Evolutionary conservation across 2,113 vertebrate species (phyloP), one percentile per base, ranked within the genome.

Genomic region (Notothenia coriiceps): DNA sequence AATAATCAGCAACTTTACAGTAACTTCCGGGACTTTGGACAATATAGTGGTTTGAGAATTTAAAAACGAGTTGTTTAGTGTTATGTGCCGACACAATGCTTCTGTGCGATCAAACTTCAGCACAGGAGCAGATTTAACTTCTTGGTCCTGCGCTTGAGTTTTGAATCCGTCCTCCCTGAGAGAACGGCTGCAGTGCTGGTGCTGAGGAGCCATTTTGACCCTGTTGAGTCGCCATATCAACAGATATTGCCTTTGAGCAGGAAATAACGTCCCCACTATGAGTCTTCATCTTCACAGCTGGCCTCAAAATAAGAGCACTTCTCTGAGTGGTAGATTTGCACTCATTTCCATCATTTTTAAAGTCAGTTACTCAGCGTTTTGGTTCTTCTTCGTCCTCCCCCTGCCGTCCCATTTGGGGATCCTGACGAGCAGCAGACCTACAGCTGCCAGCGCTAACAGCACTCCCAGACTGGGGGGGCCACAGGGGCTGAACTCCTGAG

Each of bases 401-500:
- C 75, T 93, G 15, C 55, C 9, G 0, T 93, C 82, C 94, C 94
- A 95, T 80, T 89, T 92, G 35, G 94, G 93, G 69, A 94, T 95
- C 77, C 92, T 86, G 46, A 90, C 18, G 0, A 96, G 94, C 47
- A 98, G 86, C 50, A 97, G 61, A 68, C 67, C 86, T 1, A 98
- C 88, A 9, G 97, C 97, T 59, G 85, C 72, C 1, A 98, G 86
- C 10, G 95, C 97, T 29, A 99, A 88, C 5, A 91, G 83, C 2
- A 95, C 95, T 0, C 96, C 98, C 22, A 99, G 91, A 74, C 94
- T 92, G 0, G 98, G 95, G 0, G 98, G 98, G 0, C 97, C 98
- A 12, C 96, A 97, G 1, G 98, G 97, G 83, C 96, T 99, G 83
- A 98, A 91, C 90, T 98, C 98, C 90, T 99, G 98, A 35, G 95